Percentiles rank a stretch among this genome's conserved stretches.
Evolutionary conservation across 2,797 vertebrate species (phyloP).

Genomic region (Phyllotis vaccarum): DNA sequence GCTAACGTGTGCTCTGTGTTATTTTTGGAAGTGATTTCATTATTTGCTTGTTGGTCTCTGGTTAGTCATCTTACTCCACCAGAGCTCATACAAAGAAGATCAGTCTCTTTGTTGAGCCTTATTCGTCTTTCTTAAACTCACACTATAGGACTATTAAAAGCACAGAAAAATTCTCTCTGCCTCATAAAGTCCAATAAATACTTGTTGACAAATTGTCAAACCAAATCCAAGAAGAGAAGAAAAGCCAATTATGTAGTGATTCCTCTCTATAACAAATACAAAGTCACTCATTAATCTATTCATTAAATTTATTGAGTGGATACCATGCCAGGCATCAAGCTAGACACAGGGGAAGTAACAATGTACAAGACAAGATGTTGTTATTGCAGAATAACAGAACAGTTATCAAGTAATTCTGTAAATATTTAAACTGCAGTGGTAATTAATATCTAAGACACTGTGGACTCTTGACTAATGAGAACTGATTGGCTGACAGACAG

Average conservation of each 20-base stretch:
- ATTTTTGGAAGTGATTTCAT: slow-evolving; percentile 80
- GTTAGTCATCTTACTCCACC: slow-evolving; percentile 75
- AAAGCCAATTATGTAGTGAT: slow-evolving; percentile 30
- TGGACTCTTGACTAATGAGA: not conserved
- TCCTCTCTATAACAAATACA: slow-evolving; percentile 50
- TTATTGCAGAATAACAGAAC: not conserved
- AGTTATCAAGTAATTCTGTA: slow-evolving; percentile 2
- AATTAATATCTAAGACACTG: not conserved
- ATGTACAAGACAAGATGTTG: not conserved
- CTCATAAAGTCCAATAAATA: slow-evolving; percentile 60
- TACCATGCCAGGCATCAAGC: not conserved
- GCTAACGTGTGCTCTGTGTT: slow-evolving; percentile 59
- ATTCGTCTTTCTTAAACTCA: slow-evolving; percentile 79
- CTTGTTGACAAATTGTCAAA: slow-evolving; percentile 45
- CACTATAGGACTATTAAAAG: fast-evolving
- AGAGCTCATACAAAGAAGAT: slow-evolving; percentile 49
- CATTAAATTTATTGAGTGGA: not conserved
- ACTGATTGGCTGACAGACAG: not conserved
- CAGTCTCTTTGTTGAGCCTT: slow-evolving; percentile 59
- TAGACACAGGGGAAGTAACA: not conserved
- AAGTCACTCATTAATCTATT: slow-evolving; percentile 26
- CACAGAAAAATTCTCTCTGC: not conserved
- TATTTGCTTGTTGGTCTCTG: not conserved
- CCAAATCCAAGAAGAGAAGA: slow-evolving; percentile 50
- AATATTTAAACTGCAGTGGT: not conserved